phyloP scores from a whole-genome alignment of 2,797 vertebrate species.

The Lycodopsis pacificus region DNA sequence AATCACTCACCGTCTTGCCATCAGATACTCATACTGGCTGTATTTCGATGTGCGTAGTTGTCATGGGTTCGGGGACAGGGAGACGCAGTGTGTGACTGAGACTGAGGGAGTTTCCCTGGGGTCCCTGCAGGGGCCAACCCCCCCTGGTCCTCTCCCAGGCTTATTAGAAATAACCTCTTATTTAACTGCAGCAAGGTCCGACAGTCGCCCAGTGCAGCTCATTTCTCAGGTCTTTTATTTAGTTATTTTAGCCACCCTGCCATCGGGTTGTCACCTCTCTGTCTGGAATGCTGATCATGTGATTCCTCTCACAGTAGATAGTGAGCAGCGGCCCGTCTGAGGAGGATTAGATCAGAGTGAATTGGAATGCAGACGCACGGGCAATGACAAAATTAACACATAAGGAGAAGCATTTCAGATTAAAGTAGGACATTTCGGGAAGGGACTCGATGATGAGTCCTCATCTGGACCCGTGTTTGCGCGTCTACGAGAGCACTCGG shows the following conservation, averaged over 20 bases:
- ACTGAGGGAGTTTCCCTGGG: conserved; percentile 26
- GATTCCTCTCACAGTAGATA: background rate
- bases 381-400: conserved; percentile 34
- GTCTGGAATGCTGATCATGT: background rate
- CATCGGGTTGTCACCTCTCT: too few relatives aligned
- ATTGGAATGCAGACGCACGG: conserved; percentile 26
- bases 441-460: conserved; percentile 37
- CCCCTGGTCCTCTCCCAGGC: conserved; percentile 44
- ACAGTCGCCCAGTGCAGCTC: too few relatives aligned
- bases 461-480: conserved; percentile 15
- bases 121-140: conserved; percentile 17
- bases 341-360: background rate
- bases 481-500: conserved; percentile 12
- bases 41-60: conserved; percentile 19
- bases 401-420: conserved; percentile 36
- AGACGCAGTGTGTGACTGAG: conserved; percentile 26
- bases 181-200: too few relatives aligned
- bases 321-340: background rate
- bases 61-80: conserved; percentile 20
- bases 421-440: conserved; percentile 29
- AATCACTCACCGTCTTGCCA: background rate
- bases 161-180: conserved; percentile 1
- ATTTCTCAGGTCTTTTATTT: background rate
- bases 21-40: background rate
- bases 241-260: background rate